These are phyloP conservation scores for Cheilosia urbana DNA, from an alignment of 2,888 invertebrate species.

Conservation along the genomic window DNA sequence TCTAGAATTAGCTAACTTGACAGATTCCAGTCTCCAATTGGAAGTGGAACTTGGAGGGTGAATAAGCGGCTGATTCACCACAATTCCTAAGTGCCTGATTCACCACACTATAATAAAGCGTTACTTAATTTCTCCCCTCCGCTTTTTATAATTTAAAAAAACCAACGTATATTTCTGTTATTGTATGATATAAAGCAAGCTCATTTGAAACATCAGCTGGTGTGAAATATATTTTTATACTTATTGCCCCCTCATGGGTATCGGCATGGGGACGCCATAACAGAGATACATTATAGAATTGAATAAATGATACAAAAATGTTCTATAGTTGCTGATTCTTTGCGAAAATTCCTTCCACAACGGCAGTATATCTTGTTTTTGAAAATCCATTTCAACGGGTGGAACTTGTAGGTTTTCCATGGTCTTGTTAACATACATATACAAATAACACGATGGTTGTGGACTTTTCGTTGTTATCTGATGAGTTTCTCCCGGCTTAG, in stretches of 20 bases:
- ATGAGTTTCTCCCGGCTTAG: conserved; percentile 87
- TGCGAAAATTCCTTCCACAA: conserved; percentile 84
- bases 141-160: no score
- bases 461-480: conserved; percentile 88
- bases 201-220: no score
- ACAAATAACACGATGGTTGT: conserved; percentile 90
- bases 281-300: conserved; percentile 86
- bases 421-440: conserved; percentile 88
- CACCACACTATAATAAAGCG: no score
- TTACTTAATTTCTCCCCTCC: no score
- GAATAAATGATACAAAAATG: conserved; percentile 85
- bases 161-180: no score
- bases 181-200: no score
- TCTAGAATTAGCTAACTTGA: no score
- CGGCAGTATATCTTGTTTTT: conserved; percentile 80
- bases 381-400: conserved; percentile 22
- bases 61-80: no score
- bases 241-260: conserved; percentile 82
- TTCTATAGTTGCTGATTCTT: conserved; percentile 84
- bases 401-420: conserved; percentile 77
- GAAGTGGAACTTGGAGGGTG: no score
- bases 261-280: conserved; percentile 86
- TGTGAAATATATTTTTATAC: no score
- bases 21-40: no score
- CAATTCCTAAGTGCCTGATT: no score